Evolutionary conservation across 2,888 invertebrate species (phyloP), one percentile per base, ranked within the genome.

Genomic region (Oxytorus armatus): DNA sequence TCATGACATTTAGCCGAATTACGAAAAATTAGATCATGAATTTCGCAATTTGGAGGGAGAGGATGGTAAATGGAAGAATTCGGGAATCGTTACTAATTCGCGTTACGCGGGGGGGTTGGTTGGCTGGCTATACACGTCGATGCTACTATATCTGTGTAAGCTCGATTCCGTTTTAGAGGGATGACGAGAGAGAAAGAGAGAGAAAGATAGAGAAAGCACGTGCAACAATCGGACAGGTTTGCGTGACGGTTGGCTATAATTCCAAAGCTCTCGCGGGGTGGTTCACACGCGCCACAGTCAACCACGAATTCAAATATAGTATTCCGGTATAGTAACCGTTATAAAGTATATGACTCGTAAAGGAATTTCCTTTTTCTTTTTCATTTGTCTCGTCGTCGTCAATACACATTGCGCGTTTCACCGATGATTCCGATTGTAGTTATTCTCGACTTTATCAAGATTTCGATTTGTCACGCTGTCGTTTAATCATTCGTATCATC

Each of bases 21-120:
- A 82, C 82, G 73, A 82, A 85, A 86, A 87, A 86, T 86, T 86
- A 86, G 86, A 87, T 86, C 85, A 87, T 84, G 75, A 81, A 77
- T 76, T 80, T 77, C 69, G 81, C 77, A 82, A 80, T 79, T 79
- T 25, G 63, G 14, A 44, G 69, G 79, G 75, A 7, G 10, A 36
- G 8, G 10, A 36, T 33, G 7, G 7, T 7, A n/a, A 42, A 44
- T 4, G 16, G 1, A 25, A 4, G 10, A 29, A 65, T 65, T 53
- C 8, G 44, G 47, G 21, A 10, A 16, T 44, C n/a, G 47, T 18
- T 47, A 47, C 47, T 47, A 18, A 47, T 47, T 14, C 10, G 44
- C 2, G 18, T 42, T 25, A 14, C 25, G 8, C 21, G 16, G 23
- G 10, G n/a, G 44, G 25, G 10, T 29, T 33, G 14, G 57, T 51